Conservation (phyloP, 2,113 vertebrate genomes). For the Lycaon pictus region DNA sequence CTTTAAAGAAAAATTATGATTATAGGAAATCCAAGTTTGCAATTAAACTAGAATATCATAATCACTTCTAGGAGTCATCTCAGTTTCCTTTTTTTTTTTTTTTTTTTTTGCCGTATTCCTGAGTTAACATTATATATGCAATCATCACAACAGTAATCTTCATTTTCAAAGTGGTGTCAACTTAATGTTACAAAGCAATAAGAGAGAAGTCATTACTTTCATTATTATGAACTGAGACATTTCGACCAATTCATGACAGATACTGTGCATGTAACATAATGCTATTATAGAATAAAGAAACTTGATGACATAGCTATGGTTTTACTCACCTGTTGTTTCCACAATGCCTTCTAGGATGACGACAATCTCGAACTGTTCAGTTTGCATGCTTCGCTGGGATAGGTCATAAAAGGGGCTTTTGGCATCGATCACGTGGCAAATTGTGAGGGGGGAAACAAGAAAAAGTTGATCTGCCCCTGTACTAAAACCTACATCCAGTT, state of each 20-base stretch:
- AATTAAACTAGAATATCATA: conserved; percentile 55
- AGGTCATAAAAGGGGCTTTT: conserved; percentile 99
- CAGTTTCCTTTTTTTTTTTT: not conserved
- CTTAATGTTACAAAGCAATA: conserved; percentile 44
- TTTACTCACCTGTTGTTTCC: conserved; percentile 97
- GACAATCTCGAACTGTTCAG: conserved; percentile 99
- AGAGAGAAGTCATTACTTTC: conserved; percentile 15
- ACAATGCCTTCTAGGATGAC: conserved; percentile 99
- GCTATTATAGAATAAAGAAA: conserved; percentile 51
- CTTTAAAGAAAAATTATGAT: conserved; percentile 55
- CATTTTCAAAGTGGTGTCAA: conserved; percentile 34
- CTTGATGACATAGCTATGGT: not conserved
- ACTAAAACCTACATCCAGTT: conserved; percentile 99
- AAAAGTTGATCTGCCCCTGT: conserved; percentile 99
- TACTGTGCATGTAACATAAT: conserved; percentile 2
- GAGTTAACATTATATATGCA: not conserved
- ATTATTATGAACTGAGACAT: conserved; percentile 9
- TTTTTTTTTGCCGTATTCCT: not conserved
- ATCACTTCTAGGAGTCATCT: not conserved
- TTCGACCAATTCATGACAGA: not conserved
- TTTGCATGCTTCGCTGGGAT: conserved; percentile 98
- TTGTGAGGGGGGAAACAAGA: conserved; percentile 99
- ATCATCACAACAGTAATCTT: conserved; percentile 3
- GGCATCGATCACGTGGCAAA: conserved; percentile 99
- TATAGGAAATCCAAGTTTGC: conserved; percentile 15